Conservation (phyloP, 2,113 vertebrate species). For the Myotis yumanensis region DNA sequence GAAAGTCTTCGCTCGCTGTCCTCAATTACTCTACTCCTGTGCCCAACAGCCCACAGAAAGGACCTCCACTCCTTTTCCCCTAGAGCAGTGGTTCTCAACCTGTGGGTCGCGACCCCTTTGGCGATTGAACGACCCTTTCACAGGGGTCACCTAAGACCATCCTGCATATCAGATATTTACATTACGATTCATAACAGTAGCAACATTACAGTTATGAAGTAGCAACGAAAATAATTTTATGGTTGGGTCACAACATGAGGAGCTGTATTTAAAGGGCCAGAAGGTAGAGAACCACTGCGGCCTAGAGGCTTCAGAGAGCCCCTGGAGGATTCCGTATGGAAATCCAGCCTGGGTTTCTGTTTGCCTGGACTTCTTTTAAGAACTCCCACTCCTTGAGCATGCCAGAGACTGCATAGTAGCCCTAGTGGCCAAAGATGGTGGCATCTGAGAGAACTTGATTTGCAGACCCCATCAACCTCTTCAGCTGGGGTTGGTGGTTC, state of each 20-base stretch:
- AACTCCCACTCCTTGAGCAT: neutral
- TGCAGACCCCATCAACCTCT: neutral
- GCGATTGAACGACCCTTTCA: too few relatives aligned
- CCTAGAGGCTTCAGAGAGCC: neutral
- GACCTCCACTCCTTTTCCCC: neutral
- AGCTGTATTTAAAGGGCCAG: too few relatives aligned
- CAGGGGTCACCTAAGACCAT: too few relatives aligned
- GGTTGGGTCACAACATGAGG: too few relatives aligned
- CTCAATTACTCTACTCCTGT: neutral
- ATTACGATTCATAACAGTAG: too few relatives aligned
- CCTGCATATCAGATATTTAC: too few relatives aligned
- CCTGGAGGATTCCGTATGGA: neutral
- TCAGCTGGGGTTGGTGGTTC: neutral
- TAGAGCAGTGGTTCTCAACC: neutral
- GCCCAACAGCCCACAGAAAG: neutral
- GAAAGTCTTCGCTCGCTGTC: neutral
- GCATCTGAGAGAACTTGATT: neutral
- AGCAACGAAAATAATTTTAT: too few relatives aligned
- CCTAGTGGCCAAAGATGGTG: neutral
- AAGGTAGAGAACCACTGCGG: too few relatives aligned
- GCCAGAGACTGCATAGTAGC: neutral
- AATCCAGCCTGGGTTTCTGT: neutral
- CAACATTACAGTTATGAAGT: too few relatives aligned
- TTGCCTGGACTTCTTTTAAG: neutral
- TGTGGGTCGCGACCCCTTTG: too few relatives aligned